Percentiles rank a stretch among this genome's conserved stretches.
These are phyloP conservation scores for Dilophus febrilis DNA, from an alignment of 2,888 invertebrate genomes.

Conservation along the genomic window DNA sequence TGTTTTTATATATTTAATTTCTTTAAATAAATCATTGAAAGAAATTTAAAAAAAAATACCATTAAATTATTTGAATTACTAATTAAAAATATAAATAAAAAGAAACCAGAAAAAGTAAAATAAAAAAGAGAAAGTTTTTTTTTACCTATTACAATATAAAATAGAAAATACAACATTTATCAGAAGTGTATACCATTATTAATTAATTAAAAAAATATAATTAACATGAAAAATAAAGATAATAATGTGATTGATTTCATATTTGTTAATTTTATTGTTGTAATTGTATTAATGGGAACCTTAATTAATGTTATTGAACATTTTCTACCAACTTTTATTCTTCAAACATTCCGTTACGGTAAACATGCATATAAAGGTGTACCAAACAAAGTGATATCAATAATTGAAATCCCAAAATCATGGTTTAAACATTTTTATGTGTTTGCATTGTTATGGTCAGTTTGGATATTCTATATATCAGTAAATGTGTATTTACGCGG, in stretches of 20 bases:
- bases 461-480: constrained; percentile 32
- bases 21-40: not conserved
- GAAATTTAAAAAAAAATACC: no score
- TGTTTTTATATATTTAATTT: not conserved
- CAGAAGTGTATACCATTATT: not conserved
- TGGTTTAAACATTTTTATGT: constrained; percentile 70
- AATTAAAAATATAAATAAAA: no score
- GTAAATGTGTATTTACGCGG: constrained; percentile 34
- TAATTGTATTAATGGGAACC: constrained; percentile 37
- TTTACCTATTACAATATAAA: no score
- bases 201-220: not conserved
- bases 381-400: constrained; percentile 22
- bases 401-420: constrained; percentile 55
- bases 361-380: constrained; percentile 43
- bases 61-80: no score
- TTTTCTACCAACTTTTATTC: constrained; percentile 45
- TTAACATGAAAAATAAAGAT: not conserved
- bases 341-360: constrained; percentile 53
- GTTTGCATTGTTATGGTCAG: constrained; percentile 43
- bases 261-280: constrained; percentile 20
- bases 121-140: not conserved
- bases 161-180: not conserved
- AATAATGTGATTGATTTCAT: constrained; percentile 17
- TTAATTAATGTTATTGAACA: constrained; percentile 47
- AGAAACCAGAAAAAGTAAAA: not conserved